phyloP scores from a whole-genome alignment of 92 coral and sea anemone species.

The Phenganax subtilis region DNA sequence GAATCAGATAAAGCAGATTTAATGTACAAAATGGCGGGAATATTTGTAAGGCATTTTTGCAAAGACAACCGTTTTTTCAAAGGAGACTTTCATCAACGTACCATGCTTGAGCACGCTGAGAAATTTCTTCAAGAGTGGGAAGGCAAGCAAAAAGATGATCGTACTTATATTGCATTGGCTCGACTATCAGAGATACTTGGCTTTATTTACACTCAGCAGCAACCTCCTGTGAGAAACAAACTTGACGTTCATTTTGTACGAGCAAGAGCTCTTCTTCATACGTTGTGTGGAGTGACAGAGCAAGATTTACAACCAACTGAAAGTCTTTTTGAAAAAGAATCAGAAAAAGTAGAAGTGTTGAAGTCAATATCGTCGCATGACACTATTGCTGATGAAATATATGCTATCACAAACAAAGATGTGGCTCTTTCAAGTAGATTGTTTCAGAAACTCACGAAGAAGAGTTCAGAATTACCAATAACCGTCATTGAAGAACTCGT shows the following conservation, averaged over 20 bases:
- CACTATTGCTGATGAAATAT: not conserved
- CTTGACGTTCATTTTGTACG: not conserved
- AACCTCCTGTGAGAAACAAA: not conserved
- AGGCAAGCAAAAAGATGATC: constrained; percentile 10
- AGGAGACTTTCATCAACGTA: constrained; percentile 10
- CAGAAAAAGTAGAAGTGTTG: not conserved
- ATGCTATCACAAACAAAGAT: not conserved
- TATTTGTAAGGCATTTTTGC: constrained; percentile 2
- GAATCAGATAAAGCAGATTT: not conserved
- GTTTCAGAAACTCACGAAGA: constrained; percentile 14
- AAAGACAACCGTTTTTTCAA: constrained; percentile 27
- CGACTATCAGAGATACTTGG: constrained; percentile 38
- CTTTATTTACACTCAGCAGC: constrained; percentile 22
- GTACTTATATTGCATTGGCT: constrained; percentile 13
- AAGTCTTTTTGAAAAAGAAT: not conserved
- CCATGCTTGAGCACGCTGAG: constrained; percentile 18
- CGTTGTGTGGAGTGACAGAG: constrained; percentile 21
- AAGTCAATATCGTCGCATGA: not conserved
- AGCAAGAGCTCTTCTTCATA: constrained; percentile 17
- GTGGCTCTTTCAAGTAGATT: not conserved
- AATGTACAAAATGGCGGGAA: constrained; percentile 32
- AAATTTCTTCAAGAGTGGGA: constrained; percentile 5
- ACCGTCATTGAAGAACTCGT: constrained; percentile 6
- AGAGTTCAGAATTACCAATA: constrained; percentile 25
- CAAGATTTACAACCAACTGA: constrained; percentile 21